A percentile compares a stretch with the other conserved stretches of the same genome.
phyloP scores from a whole-genome alignment of 53 echinoderm and acorn worm species.

The Holothuria leucospilota region DNA sequence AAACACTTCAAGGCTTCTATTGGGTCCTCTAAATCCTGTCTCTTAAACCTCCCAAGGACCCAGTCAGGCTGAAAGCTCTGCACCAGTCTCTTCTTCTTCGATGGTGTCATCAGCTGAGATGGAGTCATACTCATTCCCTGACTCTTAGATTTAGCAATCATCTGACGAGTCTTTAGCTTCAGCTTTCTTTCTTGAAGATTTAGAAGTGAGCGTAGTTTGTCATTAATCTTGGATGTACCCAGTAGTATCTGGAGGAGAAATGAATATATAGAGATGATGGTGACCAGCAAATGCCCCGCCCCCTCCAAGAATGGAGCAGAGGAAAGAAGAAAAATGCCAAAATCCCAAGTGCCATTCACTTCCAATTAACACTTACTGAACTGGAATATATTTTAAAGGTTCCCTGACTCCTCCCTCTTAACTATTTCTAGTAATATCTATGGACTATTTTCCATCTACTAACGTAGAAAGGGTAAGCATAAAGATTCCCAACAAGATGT shows the following conservation, averaged over 20 bases:
- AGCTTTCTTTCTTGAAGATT: conserved; percentile 83
- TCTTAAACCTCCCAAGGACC: conserved; percentile 68
- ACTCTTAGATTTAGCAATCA: conserved; percentile 67
- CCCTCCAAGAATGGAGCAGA: no score
- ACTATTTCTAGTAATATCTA: no score
- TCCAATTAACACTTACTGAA: no score
- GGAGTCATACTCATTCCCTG: conserved; percentile 50
- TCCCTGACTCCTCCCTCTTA: no score
- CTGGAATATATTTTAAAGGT: no score
- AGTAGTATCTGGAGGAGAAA: conserved; percentile 60
- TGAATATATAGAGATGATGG: no score
- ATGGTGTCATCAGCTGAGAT: conserved; percentile 27
- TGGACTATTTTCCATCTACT: no score
- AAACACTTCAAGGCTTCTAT: conserved; percentile 73
- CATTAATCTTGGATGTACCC: conserved; percentile 63
- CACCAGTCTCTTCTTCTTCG: background rate
- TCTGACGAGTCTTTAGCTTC: conserved; percentile 74
- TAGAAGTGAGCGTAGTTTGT: conserved; percentile 76
- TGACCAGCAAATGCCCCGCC: no score
- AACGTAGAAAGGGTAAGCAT: no score
- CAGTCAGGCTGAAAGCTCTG: conserved; percentile 56
- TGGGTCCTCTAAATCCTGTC: conserved; percentile 72
- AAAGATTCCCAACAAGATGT: no score
- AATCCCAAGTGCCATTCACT: no score
- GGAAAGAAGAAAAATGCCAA: no score